Conservation (phyloP, 1,140 invertebrate species). For the Rhynchophorus ferrugineus region DNA sequence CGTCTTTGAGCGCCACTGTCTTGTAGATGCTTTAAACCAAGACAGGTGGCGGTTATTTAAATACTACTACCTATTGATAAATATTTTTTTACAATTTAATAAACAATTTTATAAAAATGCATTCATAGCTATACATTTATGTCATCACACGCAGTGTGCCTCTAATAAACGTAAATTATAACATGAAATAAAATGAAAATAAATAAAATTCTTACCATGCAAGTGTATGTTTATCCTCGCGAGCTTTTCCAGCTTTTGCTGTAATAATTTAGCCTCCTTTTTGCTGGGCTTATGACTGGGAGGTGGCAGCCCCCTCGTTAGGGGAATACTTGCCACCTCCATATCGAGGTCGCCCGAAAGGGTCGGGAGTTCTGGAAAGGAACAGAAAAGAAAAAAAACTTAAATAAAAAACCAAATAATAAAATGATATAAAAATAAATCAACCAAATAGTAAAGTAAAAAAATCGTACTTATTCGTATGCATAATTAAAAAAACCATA, state of each 20-base stretch:
- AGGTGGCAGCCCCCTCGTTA: conserved; percentile 28
- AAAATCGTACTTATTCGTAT: too few relatives aligned
- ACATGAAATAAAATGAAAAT: conserved; percentile 1
- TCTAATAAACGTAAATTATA: too few relatives aligned
- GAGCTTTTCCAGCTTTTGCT: conserved; percentile 63
- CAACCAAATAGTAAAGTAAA: too few relatives aligned
- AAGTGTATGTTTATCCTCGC: conserved; percentile 79
- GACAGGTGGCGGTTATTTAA: too few relatives aligned
- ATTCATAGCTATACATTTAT: too few relatives aligned
- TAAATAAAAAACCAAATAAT: conserved; percentile 33
- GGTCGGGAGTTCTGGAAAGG: conserved; percentile 32
- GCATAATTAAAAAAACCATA: too few relatives aligned
- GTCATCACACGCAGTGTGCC: too few relatives aligned
- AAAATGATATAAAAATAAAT: conserved; percentile 14
- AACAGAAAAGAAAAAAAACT: conserved; percentile 33
- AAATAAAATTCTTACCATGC: conserved; percentile 59
- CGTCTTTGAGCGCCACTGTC: too few relatives aligned
- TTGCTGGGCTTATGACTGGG: conserved; percentile 42
- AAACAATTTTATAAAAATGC: too few relatives aligned
- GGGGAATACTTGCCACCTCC: conserved; percentile 40
- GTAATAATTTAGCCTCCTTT: conserved; percentile 52
- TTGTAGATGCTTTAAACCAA: too few relatives aligned
- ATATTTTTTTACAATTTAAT: too few relatives aligned
- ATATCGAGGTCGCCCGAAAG: conserved; percentile 37
- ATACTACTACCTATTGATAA: too few relatives aligned